Base-by-base conservation (phyloP, 1,140 invertebrate genomes). In the Scaptomyza montana region DNA sequence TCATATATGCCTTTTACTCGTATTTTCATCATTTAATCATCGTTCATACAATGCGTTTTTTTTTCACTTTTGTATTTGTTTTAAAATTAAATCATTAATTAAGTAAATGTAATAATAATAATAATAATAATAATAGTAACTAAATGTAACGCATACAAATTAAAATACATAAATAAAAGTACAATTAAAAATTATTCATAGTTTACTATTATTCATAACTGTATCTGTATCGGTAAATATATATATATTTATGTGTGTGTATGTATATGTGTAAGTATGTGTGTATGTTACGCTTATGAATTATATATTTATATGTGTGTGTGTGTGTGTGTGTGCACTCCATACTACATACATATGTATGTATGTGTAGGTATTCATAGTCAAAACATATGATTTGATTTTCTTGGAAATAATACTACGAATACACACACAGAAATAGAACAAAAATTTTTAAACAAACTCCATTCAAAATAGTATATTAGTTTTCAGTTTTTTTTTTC, bases 101-200 rank as follows among this genome's bases (percentile, higher is more conserved):
- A 90, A 86, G 80, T 90, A 90, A 86, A 67, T 76, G 63, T 90
- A 90, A 90, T 90, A 78, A 72, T 70, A 64, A 70, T 36, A 36
- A 36, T 36, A 36, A 36, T 36, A 36, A 36, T 71, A 59, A 90
- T 86, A 81, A 80, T 86, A 78, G 64, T 81, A 90, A 90, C 79
- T 90, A 90, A 86, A 77, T 73, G 75, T 82, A 82, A 90, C 87
- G 78, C 78, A 86, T 86, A 82, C 75, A 89, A 81, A 89, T 78
- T 85, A 80, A 78, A 74, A 85, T 85, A 86, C 66, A 86, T 90
- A 87, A 86, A 82, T 89, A 90, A 81, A 86, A 77, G 64, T 77
- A 86, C 41, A 85, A 53, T 79, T 72, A 74, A 75, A 85, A 80
- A 61, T 78, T 80, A 89, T 71, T 39, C 61, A 86, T 86, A 86